Percentiles rank a stretch among this genome's conserved stretches.
Conservation (phyloP, 2,113 vertebrate genomes). For the Tychaedon coryphoeus region DNA sequence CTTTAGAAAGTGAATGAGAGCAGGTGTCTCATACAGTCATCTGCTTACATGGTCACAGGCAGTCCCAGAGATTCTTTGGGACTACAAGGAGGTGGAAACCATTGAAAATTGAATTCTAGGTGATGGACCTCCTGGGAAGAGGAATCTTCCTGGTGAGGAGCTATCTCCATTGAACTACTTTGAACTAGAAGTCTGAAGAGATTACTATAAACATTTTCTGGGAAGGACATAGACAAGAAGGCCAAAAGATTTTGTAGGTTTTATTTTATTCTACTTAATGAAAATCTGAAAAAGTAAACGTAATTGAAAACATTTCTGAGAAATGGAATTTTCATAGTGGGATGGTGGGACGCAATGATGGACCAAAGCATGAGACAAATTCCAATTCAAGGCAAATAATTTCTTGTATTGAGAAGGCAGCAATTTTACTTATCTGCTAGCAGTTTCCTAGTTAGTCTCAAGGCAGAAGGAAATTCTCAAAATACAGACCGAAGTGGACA, state of each 20-base stretch:
- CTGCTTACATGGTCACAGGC: not conserved
- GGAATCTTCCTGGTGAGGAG: not conserved
- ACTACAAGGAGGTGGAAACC: not conserved
- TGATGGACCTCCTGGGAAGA: not conserved
- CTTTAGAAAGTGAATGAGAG: not conserved
- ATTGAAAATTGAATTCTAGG: not conserved
- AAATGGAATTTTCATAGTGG: not conserved
- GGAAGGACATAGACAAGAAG: not conserved
- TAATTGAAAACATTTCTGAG: not conserved
- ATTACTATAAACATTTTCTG: not conserved
- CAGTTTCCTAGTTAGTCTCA: not conserved
- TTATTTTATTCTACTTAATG: not conserved
- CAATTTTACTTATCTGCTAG: not conserved
- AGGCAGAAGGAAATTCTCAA: not conserved
- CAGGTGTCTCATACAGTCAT: not conserved
- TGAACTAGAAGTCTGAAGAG: not conserved
- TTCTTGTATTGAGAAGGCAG: not conserved
- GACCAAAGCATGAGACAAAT: not conserved
- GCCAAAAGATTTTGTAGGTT: not conserved
- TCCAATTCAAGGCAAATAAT: not conserved
- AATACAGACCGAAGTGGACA: not conserved
- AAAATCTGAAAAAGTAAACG: not conserved
- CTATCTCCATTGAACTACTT: not conserved
- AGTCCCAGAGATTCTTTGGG: not conserved
- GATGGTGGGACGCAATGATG: not conserved